Base-by-base conservation (phyloP, 2,888 invertebrate genomes). In the Mesorhabditis spiculigera region DNA sequence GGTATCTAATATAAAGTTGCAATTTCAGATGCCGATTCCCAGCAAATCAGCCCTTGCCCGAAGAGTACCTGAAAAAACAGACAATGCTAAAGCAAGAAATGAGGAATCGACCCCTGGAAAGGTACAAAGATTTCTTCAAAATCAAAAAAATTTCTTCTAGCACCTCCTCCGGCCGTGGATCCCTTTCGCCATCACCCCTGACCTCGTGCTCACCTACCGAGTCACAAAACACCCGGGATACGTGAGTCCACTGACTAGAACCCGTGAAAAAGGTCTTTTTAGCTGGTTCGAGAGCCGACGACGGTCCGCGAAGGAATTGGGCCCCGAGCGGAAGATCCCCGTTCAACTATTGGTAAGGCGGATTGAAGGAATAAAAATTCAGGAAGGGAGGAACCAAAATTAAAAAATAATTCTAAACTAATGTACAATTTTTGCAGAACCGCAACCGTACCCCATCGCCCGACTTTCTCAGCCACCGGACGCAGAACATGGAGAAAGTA, bases 361-460 rank as follows among this genome's bases (percentile, higher is more conserved):
- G 28, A 28, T 28, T 28, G 28, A 28, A 28, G 28, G 28, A 28
- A 28, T 3, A 28, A 28, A 28, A n/a, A n/a, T n/a, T n/a, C n/a
- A n/a, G n/a, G n/a, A n/a, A n/a, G n/a, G n/a, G n/a, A n/a, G n/a
- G n/a, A n/a, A n/a, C n/a, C n/a, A n/a, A 28, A 28, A 28, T 28
- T 28, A 3, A 3, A 1, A 28, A 28, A 3, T 28, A 28, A 1
- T 28, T 28, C 28, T 3, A 28, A 28, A 28, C 28, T 28, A 28
- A 50, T 10, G 10, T 1, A 1, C 3, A 50, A 50, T 50, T 3
- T 13, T 10, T 50, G 50, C 58, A 50, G n/a, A 50, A 50, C 58
- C 58, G 58, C 58, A 50, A 50, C 58, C 58, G 58, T 50, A 50
- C 8, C 58, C 58, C 58, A 50, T 50, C 58, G n/a, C 58, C 58